Base-by-base conservation (phyloP, 2,797 vertebrate species). In the Gobionotothen gibberifrons region DNA sequence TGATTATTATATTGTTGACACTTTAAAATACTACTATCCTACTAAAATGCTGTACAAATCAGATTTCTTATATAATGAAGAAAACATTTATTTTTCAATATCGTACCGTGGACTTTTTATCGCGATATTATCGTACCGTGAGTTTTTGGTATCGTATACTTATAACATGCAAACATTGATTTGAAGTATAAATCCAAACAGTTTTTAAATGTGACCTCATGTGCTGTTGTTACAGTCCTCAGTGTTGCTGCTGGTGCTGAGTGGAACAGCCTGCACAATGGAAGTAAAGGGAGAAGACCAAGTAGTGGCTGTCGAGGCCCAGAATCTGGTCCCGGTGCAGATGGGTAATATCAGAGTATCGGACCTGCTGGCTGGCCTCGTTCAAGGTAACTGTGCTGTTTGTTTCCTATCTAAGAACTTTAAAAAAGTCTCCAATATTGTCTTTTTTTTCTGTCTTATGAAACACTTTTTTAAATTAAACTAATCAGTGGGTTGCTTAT, bases 281-380 rank as follows among this genome's bases (percentile, higher is more conserved):
- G 97, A 98, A 70, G 86, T 92, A 4, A 94, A 82, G 53, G 96
- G 96, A 36, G 95, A 97, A 67, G 94, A 97, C 75, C 84, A 96
- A 71, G 87, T 94, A 9, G 84, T 97, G 68, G 95, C 97, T 66
- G 72, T 96, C 36, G 95, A 96, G 89, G 91, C 93, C 4, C 94
- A 91, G 78, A 93, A 92, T 0, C 83, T 98, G 77, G 85, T 62
- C 16, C 93, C 95, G 2, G 94, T 95, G 60, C 96, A 98, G 72
- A 84, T 96, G 77, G 97, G 94, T 68, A 98, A 95, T 2, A 13
- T 96, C 49, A 95, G 87, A 47, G 91, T 96, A 65, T 94, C 95
- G 63, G 96, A 97, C 56, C 93, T 97, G 78, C 90, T 96, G 68
- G 79, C 87, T 42, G 94, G 92, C 42, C 67, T 89, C 16, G 51